Evolutionary conservation across 2,797 vertebrate genomes (phyloP).

Genomic region (Gymnothorax javanicus): DNA sequence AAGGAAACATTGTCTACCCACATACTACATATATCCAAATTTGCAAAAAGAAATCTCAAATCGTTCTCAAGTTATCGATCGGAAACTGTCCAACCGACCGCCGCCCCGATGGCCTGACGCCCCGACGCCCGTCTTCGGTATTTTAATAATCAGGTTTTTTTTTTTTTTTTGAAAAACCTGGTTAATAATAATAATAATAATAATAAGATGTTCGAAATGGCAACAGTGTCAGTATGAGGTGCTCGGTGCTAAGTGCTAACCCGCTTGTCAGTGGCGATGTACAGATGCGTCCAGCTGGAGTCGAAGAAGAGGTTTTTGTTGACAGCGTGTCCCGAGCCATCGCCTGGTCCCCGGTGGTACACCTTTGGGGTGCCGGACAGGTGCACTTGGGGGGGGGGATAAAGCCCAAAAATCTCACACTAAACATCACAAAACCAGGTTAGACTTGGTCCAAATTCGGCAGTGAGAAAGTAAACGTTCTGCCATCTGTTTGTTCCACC

Average conservation of each 20-base stretch:
- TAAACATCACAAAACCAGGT: not conserved
- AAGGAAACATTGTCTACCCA: too few relatives aligned
- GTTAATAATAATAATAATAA: too few relatives aligned
- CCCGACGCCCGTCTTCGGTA: too few relatives aligned
- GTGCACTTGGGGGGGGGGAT: conserved; percentile 75
- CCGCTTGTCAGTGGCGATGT: conserved; percentile 91
- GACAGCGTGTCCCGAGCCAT: conserved; percentile 74
- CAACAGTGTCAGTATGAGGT: not conserved
- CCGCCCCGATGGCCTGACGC: too few relatives aligned
- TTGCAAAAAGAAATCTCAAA: too few relatives aligned
- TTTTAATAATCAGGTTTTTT: too few relatives aligned
- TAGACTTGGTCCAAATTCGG: not conserved
- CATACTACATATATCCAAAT: too few relatives aligned
- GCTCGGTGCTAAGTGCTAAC: conserved; percentile 43
- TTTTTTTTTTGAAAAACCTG: too few relatives aligned
- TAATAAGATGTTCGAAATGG: not conserved
- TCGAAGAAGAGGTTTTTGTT: conserved; percentile 91
- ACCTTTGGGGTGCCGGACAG: conserved; percentile 65
- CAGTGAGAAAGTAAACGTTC: too few relatives aligned
- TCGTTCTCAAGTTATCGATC: too few relatives aligned
- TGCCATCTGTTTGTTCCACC: too few relatives aligned
- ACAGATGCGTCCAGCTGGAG: conserved; percentile 76
- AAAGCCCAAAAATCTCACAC: conserved; percentile 29
- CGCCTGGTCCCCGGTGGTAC: conserved; percentile 74
- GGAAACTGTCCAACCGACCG: too few relatives aligned